Evolutionary conservation across 2,888 invertebrate species (phyloP), one percentile per base, ranked within the genome.

Genomic region (Pheosia gnoma): DNA sequence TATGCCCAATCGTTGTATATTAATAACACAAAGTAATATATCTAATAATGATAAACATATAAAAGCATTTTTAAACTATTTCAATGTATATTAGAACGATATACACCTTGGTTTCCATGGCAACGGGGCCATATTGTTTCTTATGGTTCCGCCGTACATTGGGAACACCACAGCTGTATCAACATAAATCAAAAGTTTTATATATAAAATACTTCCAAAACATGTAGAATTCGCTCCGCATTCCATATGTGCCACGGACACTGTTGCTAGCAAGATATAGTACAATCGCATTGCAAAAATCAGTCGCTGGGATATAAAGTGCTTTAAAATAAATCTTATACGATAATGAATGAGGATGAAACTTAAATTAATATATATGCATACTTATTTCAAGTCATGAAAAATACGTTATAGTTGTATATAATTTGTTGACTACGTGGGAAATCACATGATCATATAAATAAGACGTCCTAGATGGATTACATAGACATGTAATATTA

Each of bases 71-170:
- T 43, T 56, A 36, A 66, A 71, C 53, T 65, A 71, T 9, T 43
- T 8, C 9, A 72, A 60, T 70, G 41, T 56, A 56, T 41, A 56
- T 57, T 77, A 82, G 80, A 88, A 87, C 77, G 81, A 87, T 85
- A 87, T 77, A 85, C 84, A 89, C 89, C 87, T 89, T 84, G 70
- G 71, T 72, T 70, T 79, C 82, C 82, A 75, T 80, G 76, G 75
- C 77, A 75, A 75, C 68, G 58, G 68, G 74, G 77, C 72, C 74
- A 79, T 88, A 88, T 87, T 84, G 84, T 87, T 84, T 85, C 84
- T 85, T 85, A 85, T 74, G 78, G 76, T 80, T 77, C 80, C 76
- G 72, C 67, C 70, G 73, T 71, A 73, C 80, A 72, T 66, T 73
- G 70, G 64, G 63, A 71, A 73, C 78, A 74, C 74, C 80, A 78